These are phyloP conservation scores for Thamnaconus septentrionalis DNA, from an alignment of 2,113 vertebrate genomes.

Conservation along the genomic window DNA sequence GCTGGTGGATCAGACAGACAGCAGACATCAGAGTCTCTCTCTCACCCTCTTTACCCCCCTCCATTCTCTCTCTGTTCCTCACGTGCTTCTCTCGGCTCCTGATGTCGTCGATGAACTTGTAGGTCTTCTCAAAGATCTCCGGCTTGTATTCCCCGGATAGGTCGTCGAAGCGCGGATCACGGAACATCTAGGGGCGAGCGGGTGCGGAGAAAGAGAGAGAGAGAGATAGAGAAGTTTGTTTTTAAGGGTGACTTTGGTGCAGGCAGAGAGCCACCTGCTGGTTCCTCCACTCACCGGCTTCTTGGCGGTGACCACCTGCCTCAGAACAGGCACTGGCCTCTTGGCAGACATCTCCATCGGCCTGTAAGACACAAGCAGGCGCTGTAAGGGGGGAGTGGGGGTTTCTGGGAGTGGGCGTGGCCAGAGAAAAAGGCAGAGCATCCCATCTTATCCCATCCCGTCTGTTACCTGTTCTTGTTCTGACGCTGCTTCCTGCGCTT, in stretches of 20 bases:
- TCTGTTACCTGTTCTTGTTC: conserved; percentile 68
- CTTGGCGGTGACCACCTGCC: conserved; percentile 78
- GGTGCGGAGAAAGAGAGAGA: background rate
- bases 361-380: conserved; percentile 58
- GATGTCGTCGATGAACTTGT: conserved; percentile 84
- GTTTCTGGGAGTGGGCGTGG: too few relatives aligned
- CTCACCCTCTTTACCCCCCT: background rate
- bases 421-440: background rate
- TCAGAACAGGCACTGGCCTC: conserved; percentile 80
- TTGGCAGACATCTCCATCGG: conserved; percentile 92
- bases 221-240: too few relatives aligned
- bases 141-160: conserved; percentile 94
- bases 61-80: background rate
- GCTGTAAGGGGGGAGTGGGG: background rate
- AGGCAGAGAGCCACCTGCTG: background rate
- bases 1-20: conserved; percentile 27
- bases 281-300: conserved; percentile 74
- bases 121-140: conserved; percentile 89
- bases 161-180: conserved; percentile 95
- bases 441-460: too few relatives aligned
- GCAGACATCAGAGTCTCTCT: background rate
- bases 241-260: fast-evolving
- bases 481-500: conserved; percentile 48
- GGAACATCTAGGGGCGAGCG: conserved; percentile 41
- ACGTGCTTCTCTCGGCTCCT: conserved; percentile 84